Evolutionary conservation across 2,797 vertebrate genomes (phyloP).

Genomic region (Tachyglossus aculeatus): DNA sequence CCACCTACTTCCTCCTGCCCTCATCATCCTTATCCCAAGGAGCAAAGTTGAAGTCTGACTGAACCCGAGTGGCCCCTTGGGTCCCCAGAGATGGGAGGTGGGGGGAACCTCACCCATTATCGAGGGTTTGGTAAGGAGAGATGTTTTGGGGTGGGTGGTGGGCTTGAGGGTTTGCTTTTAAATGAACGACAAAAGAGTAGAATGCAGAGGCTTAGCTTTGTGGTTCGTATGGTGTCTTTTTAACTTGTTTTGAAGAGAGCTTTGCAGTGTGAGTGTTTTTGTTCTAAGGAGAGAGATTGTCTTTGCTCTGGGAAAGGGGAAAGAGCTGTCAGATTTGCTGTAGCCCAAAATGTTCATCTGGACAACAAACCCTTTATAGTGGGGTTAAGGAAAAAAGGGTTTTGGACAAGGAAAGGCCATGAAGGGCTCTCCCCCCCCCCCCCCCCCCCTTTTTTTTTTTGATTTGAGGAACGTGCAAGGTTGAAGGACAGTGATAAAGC

Average conservation of each 20-base stretch:
- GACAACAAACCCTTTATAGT: too few species aligned
- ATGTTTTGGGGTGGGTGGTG: background rate
- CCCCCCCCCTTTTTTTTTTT: too few species aligned
- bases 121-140: background rate
- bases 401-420: too few species aligned
- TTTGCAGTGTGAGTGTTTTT: background rate
- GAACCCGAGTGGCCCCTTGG: background rate
- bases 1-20: background rate
- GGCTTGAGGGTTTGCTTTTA: background rate
- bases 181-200: background rate
- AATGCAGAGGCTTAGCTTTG: background rate
- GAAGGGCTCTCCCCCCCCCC: too few species aligned
- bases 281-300: background rate
- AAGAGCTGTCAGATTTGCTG: background rate
- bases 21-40: background rate
- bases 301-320: background rate
- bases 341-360: background rate
- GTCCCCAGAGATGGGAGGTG: background rate
- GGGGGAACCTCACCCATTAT: too few species aligned
- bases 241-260: background rate
- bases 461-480: background rate
- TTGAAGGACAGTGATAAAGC: background rate
- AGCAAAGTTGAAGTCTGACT: background rate
- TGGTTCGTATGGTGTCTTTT: background rate
- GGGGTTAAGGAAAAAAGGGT: too few species aligned